Percentiles rank a stretch among this genome's conserved stretches.
phyloP scores from a whole-genome alignment of 2,113 vertebrate genomes.

The Cariama cristata region DNA sequence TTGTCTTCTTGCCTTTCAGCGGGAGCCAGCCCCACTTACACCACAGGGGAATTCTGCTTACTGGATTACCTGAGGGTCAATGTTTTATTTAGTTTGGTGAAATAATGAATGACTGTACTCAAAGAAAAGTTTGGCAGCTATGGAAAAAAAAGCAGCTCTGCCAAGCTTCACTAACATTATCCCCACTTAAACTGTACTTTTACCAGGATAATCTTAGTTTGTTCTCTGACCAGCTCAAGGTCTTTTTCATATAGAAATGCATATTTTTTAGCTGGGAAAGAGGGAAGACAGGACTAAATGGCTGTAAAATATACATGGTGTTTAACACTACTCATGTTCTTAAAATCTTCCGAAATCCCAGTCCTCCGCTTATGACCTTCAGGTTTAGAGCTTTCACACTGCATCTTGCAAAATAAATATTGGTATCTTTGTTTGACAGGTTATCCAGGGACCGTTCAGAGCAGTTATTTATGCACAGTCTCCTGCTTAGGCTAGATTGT shows the following conservation, averaged over 20 bases:
- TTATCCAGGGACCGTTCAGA: background rate
- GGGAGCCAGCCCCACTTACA: accelerated
- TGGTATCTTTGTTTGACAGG: background rate
- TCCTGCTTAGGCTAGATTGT: background rate
- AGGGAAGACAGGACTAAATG: background rate
- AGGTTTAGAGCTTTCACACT: background rate
- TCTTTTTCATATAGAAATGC: background rate
- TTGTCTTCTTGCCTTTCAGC: background rate
- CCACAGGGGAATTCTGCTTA: background rate
- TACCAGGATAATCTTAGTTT: background rate
- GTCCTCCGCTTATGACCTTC: background rate
- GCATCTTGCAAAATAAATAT: background rate
- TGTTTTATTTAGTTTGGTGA: constrained; percentile 20
- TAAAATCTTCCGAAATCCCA: background rate
- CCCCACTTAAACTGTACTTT: background rate
- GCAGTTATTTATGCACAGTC: background rate
- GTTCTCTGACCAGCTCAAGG: background rate
- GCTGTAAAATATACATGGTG: accelerated
- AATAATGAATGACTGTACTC: background rate
- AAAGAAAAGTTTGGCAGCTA: background rate
- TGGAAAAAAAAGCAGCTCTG: constrained; percentile 1
- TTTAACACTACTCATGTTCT: background rate
- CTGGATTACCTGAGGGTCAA: background rate
- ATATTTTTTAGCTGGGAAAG: background rate
- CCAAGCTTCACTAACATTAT: background rate